These are phyloP conservation scores for Coleophora deauratella DNA, from an alignment of 2,888 invertebrate species.

Conservation along the genomic window DNA sequence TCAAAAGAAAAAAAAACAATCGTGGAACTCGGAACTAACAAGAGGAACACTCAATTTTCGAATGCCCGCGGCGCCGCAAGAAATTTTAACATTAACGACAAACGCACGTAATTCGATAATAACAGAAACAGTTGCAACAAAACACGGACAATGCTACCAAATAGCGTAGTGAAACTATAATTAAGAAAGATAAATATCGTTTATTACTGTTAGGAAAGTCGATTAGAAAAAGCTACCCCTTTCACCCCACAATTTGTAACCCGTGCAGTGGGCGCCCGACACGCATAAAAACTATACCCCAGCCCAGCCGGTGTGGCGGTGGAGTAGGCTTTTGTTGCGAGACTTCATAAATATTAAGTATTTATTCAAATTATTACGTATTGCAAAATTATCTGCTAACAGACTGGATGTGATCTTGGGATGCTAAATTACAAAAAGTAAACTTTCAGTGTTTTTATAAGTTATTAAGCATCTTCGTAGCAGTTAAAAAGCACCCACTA, in stretches of 20 bases:
- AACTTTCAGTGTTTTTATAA: too few species aligned
- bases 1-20: too few species aligned
- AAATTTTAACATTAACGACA: slow-evolving; percentile 46
- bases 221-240: slow-evolving; percentile 74
- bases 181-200: slow-evolving; percentile 75
- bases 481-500: too few species aligned
- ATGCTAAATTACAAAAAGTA: too few species aligned
- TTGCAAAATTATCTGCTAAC: too few species aligned
- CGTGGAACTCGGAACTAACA: too few species aligned
- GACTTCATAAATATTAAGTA: too few species aligned
- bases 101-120: slow-evolving; percentile 68
- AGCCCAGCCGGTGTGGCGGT: slow-evolving; percentile 8
- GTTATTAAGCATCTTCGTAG: too few species aligned
- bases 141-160: slow-evolving; percentile 68
- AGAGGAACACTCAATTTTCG: too few species aligned
- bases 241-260: slow-evolving; percentile 75
- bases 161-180: slow-evolving; percentile 65
- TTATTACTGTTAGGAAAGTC: slow-evolving; percentile 74
- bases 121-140: slow-evolving; percentile 54
- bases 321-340: slow-evolving; percentile 32
- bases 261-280: slow-evolving; percentile 70
- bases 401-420: too few species aligned
- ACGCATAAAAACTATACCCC: slow-evolving; percentile 57
- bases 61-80: slow-evolving; percentile 13
- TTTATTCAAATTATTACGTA: too few species aligned